These are phyloP conservation scores for Neosilurus mollespiculum DNA, from an alignment of 2,797 vertebrate genomes.

Conservation along the genomic window DNA sequence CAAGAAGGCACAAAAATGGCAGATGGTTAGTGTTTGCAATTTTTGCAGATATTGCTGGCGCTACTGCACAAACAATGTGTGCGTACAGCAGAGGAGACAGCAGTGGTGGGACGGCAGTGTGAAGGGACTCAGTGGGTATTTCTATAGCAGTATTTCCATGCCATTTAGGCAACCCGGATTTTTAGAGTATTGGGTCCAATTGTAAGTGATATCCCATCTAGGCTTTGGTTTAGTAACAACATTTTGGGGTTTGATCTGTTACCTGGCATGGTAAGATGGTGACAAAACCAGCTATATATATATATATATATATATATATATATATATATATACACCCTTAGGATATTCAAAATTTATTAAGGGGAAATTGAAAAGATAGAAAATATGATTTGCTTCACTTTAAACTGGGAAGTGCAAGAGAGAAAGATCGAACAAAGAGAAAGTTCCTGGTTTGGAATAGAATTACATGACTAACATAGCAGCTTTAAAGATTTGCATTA, in stretches of 20 bases:
- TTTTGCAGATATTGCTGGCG: background rate
- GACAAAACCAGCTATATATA: too few relatives aligned
- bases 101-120: background rate
- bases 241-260: too few relatives aligned
- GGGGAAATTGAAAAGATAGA: background rate
- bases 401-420: background rate
- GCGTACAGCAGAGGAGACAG: background rate
- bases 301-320: too few relatives aligned
- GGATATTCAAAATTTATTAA: too few relatives aligned
- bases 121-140: background rate
- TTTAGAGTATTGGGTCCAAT: too few relatives aligned
- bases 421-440: background rate
- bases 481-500: background rate
- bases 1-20: background rate
- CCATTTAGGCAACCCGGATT: background rate
- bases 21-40: conserved; percentile 2
- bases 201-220: too few relatives aligned
- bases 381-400: background rate
- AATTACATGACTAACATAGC: background rate
- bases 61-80: background rate
- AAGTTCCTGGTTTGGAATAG: background rate
- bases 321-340: too few relatives aligned
- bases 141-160: background rate
- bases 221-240: too few relatives aligned
- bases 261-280: too few relatives aligned